Conservation (phyloP, 2,797 vertebrate genomes). For the Graptemys geographica region DNA sequence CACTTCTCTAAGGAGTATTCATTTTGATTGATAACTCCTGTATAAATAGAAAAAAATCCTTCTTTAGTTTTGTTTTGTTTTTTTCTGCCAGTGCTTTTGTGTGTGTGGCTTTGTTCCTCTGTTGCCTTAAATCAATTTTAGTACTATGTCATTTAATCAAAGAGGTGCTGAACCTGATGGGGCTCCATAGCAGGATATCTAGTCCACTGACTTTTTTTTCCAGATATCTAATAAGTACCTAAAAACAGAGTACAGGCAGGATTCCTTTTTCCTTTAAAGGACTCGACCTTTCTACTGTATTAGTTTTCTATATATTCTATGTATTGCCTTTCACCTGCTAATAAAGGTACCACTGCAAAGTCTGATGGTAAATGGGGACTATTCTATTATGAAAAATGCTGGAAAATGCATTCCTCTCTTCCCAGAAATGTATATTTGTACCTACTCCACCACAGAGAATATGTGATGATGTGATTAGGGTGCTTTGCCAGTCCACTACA, state of each 20-base stretch:
- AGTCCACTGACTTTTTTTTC: neutral
- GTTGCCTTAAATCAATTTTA: constrained; percentile 18
- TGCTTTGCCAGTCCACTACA: neutral
- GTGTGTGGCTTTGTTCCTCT: neutral
- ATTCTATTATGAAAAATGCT: neutral
- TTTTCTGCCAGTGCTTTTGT: rapidly evolving
- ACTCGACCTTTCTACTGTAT: neutral
- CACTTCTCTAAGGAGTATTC: neutral
- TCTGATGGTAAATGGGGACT: neutral
- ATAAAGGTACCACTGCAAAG: rapidly evolving
- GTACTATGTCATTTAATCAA: neutral
- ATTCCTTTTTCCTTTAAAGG: neutral
- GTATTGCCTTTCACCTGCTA: neutral
- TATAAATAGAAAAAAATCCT: neutral
- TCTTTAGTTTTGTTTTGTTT: neutral
- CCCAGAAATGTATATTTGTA: neutral
- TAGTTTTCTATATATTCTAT: neutral
- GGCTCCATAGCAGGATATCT: neutral
- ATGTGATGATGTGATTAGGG: neutral
- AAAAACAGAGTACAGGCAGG: neutral
- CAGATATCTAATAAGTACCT: neutral
- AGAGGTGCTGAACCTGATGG: constrained; percentile 1
- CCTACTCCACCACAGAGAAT: rapidly evolving
- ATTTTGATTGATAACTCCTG: neutral
- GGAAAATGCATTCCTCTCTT: neutral